These are phyloP conservation scores for Zoanthus gigantus DNA, from an alignment of 92 coral and sea anemone genomes.

Conservation along the genomic window DNA sequence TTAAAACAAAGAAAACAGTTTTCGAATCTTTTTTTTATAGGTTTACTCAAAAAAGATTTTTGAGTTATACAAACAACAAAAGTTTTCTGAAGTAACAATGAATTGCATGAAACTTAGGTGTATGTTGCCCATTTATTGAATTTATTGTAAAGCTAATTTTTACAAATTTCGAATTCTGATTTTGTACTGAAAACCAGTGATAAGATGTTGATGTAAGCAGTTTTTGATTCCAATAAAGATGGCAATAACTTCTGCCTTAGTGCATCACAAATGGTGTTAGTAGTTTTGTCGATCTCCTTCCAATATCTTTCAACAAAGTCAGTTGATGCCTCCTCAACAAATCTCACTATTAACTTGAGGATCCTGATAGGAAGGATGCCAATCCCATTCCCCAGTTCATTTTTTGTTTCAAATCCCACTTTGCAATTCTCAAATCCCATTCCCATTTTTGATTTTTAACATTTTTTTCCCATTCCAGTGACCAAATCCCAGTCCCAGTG, in stretches of 20 bases:
- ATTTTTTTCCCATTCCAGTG: too few relatives aligned
- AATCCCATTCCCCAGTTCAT: too few relatives aligned
- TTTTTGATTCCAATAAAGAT: slow-evolving; percentile 18
- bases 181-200: slow-evolving; percentile 42
- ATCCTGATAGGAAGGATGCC: too few relatives aligned
- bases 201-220: slow-evolving; percentile 37
- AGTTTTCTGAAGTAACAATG: slow-evolving; percentile 24
- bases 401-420: too few relatives aligned
- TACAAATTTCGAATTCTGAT: slow-evolving; percentile 49
- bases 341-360: too few relatives aligned
- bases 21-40: background rate
- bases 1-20: too few relatives aligned
- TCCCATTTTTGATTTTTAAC: too few relatives aligned
- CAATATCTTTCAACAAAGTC: too few relatives aligned
- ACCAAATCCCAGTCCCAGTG: too few relatives aligned
- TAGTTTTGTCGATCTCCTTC: too few relatives aligned
- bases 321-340: too few relatives aligned
- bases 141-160: slow-evolving; percentile 45
- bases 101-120: slow-evolving; percentile 9
- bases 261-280: slow-evolving; percentile 12
- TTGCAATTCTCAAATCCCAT: too few relatives aligned
- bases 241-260: slow-evolving; percentile 20
- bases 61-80: slow-evolving; percentile 7
- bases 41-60: background rate
- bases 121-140: slow-evolving; percentile 25